Conservation (phyloP, 2,113 vertebrate genomes). For the cat (Felis catus) region F.catus_Fca126_mat1.0 CM031416.1:117731001-117731500, state of each 20-base stretch:
- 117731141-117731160: not conserved
- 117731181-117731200: not conserved
- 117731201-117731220: not conserved
- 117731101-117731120: not conserved
- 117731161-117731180: not conserved
- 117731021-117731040: not conserved
- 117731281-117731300: not conserved
- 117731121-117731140: not conserved
- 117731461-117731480: not conserved
- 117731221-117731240: not conserved
- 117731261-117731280: not conserved
- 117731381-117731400: not conserved
- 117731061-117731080: not conserved
- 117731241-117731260: not conserved
- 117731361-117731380: not conserved
- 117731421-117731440: accelerated
- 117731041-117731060: not conserved
- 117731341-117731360: not conserved
- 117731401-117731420: accelerated
- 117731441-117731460: not conserved
- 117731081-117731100: not conserved
- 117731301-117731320: not conserved
- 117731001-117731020: not conserved
- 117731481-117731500: not conserved
- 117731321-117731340: not conserved